Evolutionary conservation across 2,888 invertebrate species (phyloP).

Genomic region (Eupithecia exiguata): DNA sequence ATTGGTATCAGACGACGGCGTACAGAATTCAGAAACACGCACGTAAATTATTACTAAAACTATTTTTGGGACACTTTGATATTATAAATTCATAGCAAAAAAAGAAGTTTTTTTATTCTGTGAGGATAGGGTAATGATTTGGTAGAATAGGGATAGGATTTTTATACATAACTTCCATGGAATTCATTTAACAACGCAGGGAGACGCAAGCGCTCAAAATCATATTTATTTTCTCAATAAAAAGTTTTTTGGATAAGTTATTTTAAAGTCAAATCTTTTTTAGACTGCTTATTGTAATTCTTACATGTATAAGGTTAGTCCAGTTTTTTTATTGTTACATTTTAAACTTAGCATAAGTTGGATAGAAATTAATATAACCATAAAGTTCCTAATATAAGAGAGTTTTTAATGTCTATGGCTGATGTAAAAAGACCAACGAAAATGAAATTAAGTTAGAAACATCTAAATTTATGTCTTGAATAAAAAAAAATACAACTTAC

Average conservation of each 20-base stretch:
- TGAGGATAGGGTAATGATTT: neutral
- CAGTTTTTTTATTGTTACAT: neutral
- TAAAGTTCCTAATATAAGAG: neutral
- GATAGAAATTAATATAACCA: neutral
- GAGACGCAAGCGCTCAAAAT: constrained; percentile 27
- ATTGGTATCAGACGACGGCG: too few relatives aligned
- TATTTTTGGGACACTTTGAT: neutral
- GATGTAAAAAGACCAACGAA: constrained; percentile 28
- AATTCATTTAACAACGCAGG: constrained; percentile 13
- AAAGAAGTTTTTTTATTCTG: neutral
- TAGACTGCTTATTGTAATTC: constrained; percentile 27
- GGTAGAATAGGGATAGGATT: neutral
- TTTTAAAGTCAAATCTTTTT: constrained; percentile 22
- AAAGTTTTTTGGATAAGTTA: constrained; percentile 26
- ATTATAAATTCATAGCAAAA: too few relatives aligned
- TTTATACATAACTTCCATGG: neutral
- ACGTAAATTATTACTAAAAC: neutral
- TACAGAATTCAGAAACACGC: too few relatives aligned
- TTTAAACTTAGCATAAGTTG: neutral
- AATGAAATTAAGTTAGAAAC: neutral
- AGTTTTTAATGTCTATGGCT: constrained; percentile 33
- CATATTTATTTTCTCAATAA: constrained; percentile 32
- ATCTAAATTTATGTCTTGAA: neutral
- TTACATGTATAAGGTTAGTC: neutral
- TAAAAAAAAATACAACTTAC: neutral